phyloP scores from a whole-genome alignment of 2,797 vertebrate species.

The Poliocrania exsul region DNA sequence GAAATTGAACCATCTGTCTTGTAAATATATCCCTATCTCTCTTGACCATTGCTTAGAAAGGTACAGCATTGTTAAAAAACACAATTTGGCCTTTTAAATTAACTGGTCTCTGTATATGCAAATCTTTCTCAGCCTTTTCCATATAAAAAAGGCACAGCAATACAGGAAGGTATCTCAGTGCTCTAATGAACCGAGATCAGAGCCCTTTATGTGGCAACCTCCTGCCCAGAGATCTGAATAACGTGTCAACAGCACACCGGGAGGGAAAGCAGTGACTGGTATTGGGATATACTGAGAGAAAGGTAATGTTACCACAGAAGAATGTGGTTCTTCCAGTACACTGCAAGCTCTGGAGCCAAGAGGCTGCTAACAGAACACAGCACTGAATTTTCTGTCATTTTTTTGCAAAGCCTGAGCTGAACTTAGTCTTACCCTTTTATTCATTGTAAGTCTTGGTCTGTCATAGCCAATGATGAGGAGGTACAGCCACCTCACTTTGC shows the following conservation, averaged over 20 bases:
- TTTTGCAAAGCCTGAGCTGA: not conserved
- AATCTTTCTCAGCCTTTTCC: not conserved
- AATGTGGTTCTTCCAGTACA: not conserved
- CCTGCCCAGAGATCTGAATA: not conserved
- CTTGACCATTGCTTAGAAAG: not conserved
- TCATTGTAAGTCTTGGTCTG: not conserved
- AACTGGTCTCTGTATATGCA: not conserved
- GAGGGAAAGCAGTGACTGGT: not conserved
- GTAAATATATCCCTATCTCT: not conserved
- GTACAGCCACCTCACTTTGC: not conserved
- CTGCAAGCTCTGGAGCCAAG: not conserved
- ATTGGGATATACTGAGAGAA: not conserved
- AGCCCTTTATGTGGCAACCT: not conserved
- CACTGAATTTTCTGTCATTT: not conserved
- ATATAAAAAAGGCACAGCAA: not conserved
- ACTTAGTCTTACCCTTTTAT: not conserved
- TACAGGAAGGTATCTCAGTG: not conserved
- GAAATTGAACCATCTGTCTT: not conserved
- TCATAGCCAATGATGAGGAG: not conserved
- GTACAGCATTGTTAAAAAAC: not conserved
- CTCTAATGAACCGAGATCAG: not conserved
- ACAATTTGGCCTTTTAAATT: not conserved
- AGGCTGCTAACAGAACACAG: not conserved
- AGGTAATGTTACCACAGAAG: not conserved
- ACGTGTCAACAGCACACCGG: not conserved